Evolutionary conservation across 2,888 invertebrate genomes (phyloP), one percentile per base, ranked within the genome.

Genomic region (Onchidella celtica): DNA sequence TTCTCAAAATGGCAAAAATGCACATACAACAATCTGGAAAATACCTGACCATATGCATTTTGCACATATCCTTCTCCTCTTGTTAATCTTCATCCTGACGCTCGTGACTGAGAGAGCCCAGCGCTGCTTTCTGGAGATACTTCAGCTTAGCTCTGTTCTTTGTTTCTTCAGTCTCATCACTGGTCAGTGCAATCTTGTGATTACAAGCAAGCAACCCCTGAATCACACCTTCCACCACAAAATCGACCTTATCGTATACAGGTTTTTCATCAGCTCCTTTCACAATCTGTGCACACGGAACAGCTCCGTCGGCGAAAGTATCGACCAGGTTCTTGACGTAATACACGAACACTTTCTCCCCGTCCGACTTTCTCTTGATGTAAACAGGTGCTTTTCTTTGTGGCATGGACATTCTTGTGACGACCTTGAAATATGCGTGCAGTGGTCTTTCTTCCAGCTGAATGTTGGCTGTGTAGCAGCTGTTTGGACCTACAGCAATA

Each of bases 381-480:
- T 84, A 83, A 21, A 84, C 70, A 1, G 84, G 84, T 0, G 83
- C 84, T 21, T 59, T n/a, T 24, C 68, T 27, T 36, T 72, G 77
- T 14, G 84, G 84, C 74, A 84, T 78, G 11, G 78, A 66, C 77
- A 85, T 81, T 4, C 79, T 59, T 27, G 79, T 83, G 38, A 55
- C 40, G 21, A 85, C 83, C 40, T 61, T 70, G 65, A 86, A 86
- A 17, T 76, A 77, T 1, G 81, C 83, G 55, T 81, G 68, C 11
- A 86, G 55, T 29, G 59, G 55, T 0, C 77, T 47, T 29, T 86
- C 85, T 32, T 85, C 84, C 73, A 86, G 76, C 59, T 83, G 70
- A 0, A 86, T 79, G 21, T 79, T 78, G 27, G 85, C 85, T 6
- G 69, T 74, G 76, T 85, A 86, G 55, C 76, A 77, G 40, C 85